Base-by-base conservation (phyloP, 2,797 vertebrate species). In the Cheirogaleus major region DNA sequence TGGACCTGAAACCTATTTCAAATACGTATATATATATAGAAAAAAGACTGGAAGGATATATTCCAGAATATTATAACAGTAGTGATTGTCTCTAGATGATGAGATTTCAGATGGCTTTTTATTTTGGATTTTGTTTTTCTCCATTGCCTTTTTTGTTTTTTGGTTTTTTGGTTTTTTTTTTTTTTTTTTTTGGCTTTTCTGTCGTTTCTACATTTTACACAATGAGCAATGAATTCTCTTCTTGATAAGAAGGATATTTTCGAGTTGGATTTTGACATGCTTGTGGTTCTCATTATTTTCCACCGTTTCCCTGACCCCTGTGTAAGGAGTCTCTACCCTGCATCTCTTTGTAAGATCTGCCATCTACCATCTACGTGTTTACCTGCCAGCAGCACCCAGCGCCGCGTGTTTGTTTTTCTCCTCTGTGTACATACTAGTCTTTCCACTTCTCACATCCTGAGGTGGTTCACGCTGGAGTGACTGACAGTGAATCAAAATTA, bases 401-500 rank as follows among this genome's bases (percentile, higher is more conserved):
- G 95, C 96, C 23, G 15, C 1, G 0, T 98, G 97, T 99, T 98
- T 99, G 97, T 96, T 99, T 98, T 98, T 97, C 98, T 98, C 89
- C 96, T 98, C 98, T 98, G 98, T 98, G 98, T 96, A 97, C 98
- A 98, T 94, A 98, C 96, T 96, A 95, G 97, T 98, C 97, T 98
- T 97, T 90, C 97, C 85, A 91, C 95, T 90, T 97, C 96, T 97
- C 95, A 87, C 97, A 96, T 97, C 97, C 95, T 93, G 98, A 96
- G 95, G 94, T 96, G 93, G 95, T 98, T 98, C 98, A 98, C 55
- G 63, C 87, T 87, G 97, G 97, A 97, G 96, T 98, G 97, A 98
- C 98, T 98, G 98, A 98, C 98, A 97, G 97, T 87, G 97, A 98
- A 98, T 98, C 97, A 98, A 98, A 99, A 99, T 98, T 98, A 98